phyloP scores from a whole-genome alignment of 1,140 invertebrate genomes.

The Brachionus angularis region DNA sequence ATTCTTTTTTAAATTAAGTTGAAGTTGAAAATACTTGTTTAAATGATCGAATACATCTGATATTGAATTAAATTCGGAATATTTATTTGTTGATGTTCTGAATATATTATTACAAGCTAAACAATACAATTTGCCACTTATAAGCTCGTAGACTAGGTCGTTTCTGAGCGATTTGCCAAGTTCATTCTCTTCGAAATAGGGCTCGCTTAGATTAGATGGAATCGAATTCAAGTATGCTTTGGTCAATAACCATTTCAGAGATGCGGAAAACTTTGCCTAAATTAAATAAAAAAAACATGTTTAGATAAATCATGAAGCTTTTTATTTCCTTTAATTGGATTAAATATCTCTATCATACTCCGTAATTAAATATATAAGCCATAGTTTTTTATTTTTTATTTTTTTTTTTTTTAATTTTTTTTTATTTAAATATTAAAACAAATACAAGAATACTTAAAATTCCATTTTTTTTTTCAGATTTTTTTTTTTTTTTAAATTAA shows the following conservation, averaged over 20 bases:
- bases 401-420: background rate
- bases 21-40: background rate
- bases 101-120: slow-evolving; percentile 30
- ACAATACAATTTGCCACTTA: slow-evolving; percentile 35
- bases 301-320: background rate
- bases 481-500: too few relatives aligned
- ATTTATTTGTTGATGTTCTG: background rate
- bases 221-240: background rate
- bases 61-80: background rate
- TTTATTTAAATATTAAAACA: too few relatives aligned
- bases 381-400: background rate
- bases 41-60: background rate
- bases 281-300: slow-evolving; percentile 6
- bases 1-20: too few relatives aligned
- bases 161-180: slow-evolving; percentile 11
- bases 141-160: slow-evolving; percentile 17
- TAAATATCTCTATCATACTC: too few relatives aligned
- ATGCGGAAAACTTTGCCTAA: slow-evolving; percentile 35
- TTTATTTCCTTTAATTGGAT: background rate
- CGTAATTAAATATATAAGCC: slow-evolving; percentile 43
- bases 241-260: slow-evolving; percentile 24
- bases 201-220: background rate
- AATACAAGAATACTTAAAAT: too few relatives aligned
- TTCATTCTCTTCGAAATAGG: slow-evolving; percentile 42
- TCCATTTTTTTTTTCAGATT: too few relatives aligned